Base-by-base conservation (phyloP, 1,140 invertebrate genomes). In the Psilanteris sp. region DNA sequence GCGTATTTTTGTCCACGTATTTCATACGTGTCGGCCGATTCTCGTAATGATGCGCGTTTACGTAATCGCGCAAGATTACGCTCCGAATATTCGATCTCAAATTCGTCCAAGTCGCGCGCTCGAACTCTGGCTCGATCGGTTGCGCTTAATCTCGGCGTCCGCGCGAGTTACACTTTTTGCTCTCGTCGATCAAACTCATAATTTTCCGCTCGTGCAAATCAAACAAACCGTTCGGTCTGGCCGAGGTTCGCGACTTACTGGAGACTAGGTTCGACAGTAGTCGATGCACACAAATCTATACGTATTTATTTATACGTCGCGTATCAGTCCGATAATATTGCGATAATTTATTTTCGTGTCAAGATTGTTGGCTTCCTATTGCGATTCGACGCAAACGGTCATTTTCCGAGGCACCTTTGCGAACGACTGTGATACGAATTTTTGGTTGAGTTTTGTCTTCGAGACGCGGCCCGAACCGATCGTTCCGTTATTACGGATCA, bases 241-340 rank as follows among this genome's bases (percentile, higher is more conserved):
- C n/a, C n/a, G 72, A 81, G 79, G 79, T 83, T 67, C 77, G 83
- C 79, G 79, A 81, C 67, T 81, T 66, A 83, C 79, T 84, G 82
- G 78, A 81, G 81, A 80, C 79, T 77, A 64, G 61, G 70, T 66
- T 77, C 79, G 77, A 20, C 77, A 46, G 80, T 80, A 71, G 72
- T 73, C 78, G 61, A 20, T 6, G 82, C 83, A 80, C 80, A 83
- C 20, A 46, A 34, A 34, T 50, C 5, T 24, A 22, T 16, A 10
- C 15, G 2, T 22, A 34, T 34, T 50, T 50, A 31, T 50, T 50
- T 85, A 85, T 84, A 83, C 64, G 73, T 81, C 78, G 79, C 76
- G 83, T 85, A 85, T 85, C 84, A 81, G 75, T 81, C 71, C 81
- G 85, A 86, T 86, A 85, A 85, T 73, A 70, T 70, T n/a, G 55